Conservation (phyloP, 2,888 invertebrate species). For the Lochmaea crataegi region DNA sequence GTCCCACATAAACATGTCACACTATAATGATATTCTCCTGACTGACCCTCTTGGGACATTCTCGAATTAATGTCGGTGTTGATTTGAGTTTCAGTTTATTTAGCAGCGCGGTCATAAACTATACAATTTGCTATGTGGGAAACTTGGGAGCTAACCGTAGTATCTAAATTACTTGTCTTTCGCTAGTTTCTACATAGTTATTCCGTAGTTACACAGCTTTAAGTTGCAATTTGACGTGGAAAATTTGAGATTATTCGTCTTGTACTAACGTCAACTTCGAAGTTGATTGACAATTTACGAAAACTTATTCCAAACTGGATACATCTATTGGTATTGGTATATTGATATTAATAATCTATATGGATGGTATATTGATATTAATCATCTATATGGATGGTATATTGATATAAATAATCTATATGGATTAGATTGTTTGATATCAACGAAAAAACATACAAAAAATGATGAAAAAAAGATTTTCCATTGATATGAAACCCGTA, state of each 20-base stretch:
- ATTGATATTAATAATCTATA: too few relatives aligned
- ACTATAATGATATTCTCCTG: slow-evolving; percentile 22
- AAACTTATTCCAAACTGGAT: too few relatives aligned
- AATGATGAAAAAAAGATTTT: too few relatives aligned
- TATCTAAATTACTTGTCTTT: slow-evolving; percentile 29
- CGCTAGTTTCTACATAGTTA: slow-evolving; percentile 21
- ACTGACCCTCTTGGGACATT: slow-evolving; percentile 24
- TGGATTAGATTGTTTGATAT: background rate
- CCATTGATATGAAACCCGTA: too few relatives aligned
- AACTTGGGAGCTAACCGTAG: slow-evolving; percentile 20
- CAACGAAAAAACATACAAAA: too few relatives aligned
- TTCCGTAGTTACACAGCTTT: slow-evolving; percentile 19
- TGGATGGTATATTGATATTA: too few relatives aligned
- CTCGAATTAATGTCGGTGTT: slow-evolving; percentile 27
- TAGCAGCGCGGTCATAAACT: slow-evolving; percentile 12
- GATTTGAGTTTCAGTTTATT: slow-evolving; percentile 24
- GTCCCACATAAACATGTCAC: slow-evolving; percentile 23
- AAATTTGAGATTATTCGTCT: too few relatives aligned
- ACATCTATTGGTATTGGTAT: too few relatives aligned
- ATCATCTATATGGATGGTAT: too few relatives aligned
- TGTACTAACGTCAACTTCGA: too few relatives aligned
- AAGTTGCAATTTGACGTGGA: background rate
- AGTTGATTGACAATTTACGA: too few relatives aligned
- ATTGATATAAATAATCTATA: too few relatives aligned
- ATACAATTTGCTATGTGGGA: slow-evolving; percentile 20